Conservation (phyloP, 35 echinoderm and acorn worm species). For the Strongylocentrotus purpuratus region DNA sequence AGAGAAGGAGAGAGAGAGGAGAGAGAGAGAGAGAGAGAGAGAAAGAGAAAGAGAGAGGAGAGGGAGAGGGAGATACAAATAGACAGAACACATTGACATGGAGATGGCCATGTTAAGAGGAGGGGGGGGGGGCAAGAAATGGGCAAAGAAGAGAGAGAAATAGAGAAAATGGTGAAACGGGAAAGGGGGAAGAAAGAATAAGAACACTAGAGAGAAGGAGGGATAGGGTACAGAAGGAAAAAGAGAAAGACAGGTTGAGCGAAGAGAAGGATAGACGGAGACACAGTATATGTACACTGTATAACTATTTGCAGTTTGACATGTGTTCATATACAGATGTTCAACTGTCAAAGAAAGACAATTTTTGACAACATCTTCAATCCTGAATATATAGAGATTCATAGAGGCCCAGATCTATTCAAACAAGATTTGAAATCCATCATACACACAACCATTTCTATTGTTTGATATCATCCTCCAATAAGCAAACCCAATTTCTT, state of each 20-base stretch:
- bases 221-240: not conserved
- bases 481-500: not conserved
- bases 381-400: not conserved
- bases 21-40: too few species aligned
- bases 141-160: too few species aligned
- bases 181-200: not conserved
- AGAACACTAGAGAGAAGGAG: not conserved
- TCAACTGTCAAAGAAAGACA: not conserved
- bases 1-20: too few species aligned
- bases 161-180: not conserved
- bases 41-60: too few species aligned
- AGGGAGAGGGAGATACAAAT: too few species aligned
- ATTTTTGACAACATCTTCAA: not conserved
- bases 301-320: constrained; percentile 14
- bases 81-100: too few species aligned
- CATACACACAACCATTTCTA: not conserved
- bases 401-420: not conserved
- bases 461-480: not conserved
- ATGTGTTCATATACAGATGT: constrained; percentile 28
- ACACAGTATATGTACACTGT: not conserved
- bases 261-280: not conserved
- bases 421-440: not conserved
- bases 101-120: too few species aligned
- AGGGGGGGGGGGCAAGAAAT: too few species aligned
- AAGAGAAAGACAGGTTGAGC: too few species aligned